Evolutionary conservation across 2,113 vertebrate species (phyloP).

Genomic region (Misgurnus mizolepis): DNA sequence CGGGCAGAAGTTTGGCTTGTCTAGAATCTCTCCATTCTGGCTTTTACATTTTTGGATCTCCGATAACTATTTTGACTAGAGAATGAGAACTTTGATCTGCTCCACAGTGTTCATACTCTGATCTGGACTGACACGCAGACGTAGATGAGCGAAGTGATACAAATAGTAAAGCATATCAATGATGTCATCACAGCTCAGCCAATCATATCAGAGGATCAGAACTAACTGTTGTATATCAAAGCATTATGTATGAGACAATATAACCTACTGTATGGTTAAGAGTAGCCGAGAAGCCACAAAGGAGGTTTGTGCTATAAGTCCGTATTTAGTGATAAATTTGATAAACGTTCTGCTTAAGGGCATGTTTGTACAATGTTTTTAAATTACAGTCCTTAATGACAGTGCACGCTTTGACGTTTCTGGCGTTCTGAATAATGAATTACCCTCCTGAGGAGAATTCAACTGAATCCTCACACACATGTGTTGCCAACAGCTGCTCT

Average conservation of each 20-base stretch:
- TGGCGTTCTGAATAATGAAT: constrained; percentile 43
- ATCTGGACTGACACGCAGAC: too few relatives aligned
- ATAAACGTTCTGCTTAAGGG: neutral
- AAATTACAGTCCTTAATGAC: neutral
- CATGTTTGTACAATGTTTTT: constrained; percentile 35
- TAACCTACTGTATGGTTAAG: neutral
- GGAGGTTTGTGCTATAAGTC: neutral
- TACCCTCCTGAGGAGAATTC: constrained; percentile 22
- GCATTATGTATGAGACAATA: neutral
- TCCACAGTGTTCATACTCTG: too few relatives aligned
- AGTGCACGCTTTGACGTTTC: constrained; percentile 25
- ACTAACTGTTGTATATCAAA: too few relatives aligned
- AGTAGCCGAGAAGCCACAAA: neutral
- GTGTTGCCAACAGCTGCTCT: constrained; percentile 42
- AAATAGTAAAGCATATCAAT: too few relatives aligned
- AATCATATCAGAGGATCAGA: too few relatives aligned
- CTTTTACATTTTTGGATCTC: too few relatives aligned
- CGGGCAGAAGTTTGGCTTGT: too few relatives aligned
- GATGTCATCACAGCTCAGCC: too few relatives aligned
- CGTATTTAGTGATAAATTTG: constrained; percentile 10
- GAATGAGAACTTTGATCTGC: too few relatives aligned
- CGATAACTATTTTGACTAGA: too few relatives aligned
- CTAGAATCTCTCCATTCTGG: too few relatives aligned
- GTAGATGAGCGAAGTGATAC: too few relatives aligned
- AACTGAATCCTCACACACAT: constrained; percentile 9